A percentile compares a stretch with the other conserved stretches of the same genome.
phyloP scores from a whole-genome alignment of 2,113 vertebrate species.

The Taxidea taxus region DNA sequence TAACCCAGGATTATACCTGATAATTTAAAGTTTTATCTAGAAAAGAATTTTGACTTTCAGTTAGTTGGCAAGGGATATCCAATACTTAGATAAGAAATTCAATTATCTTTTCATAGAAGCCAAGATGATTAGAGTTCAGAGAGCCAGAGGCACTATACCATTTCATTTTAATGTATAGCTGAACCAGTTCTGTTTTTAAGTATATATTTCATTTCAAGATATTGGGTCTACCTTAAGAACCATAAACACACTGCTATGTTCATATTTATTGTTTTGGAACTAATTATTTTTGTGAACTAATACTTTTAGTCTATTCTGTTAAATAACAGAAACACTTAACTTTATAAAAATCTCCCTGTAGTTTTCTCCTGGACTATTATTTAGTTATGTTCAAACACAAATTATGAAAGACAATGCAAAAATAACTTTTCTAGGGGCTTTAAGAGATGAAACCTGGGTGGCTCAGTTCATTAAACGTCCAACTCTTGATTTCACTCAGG shows the following conservation, averaged over 20 bases:
- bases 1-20: slow-evolving; percentile 51
- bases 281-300: slow-evolving; percentile 34
- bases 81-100: slow-evolving; percentile 73
- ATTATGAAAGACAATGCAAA: background rate
- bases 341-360: background rate
- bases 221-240: background rate
- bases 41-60: slow-evolving; percentile 61
- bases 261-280: slow-evolving; percentile 33
- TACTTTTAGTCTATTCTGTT: background rate
- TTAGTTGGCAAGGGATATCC: slow-evolving; percentile 43
- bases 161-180: slow-evolving; percentile 41
- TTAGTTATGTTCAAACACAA: background rate
- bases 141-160: slow-evolving; percentile 10
- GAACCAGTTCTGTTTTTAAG: slow-evolving; percentile 33
- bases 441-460: background rate
- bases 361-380: background rate
- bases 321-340: slow-evolving; percentile 4
- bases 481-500: background rate
- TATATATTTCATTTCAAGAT: slow-evolving; percentile 43
- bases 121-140: slow-evolving; percentile 53
- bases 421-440: background rate
- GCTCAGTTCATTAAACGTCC: background rate
- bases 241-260: slow-evolving; percentile 5
- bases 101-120: slow-evolving; percentile 70
- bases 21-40: slow-evolving; percentile 64